Conservation (phyloP, 2,888 invertebrate species). For the Muscina levida region DNA sequence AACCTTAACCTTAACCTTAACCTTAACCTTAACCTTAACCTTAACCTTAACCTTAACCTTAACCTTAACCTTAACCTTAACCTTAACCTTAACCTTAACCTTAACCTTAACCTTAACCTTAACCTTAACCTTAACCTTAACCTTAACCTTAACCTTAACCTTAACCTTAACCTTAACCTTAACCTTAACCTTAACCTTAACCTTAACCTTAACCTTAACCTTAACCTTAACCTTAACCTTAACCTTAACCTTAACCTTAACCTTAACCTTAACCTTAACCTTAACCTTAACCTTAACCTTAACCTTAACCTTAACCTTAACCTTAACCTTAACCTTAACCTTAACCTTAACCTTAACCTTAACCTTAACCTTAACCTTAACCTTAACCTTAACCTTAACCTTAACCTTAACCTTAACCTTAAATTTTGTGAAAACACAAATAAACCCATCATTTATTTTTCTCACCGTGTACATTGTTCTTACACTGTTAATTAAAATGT, state of each 20-base stretch:
- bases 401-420: not conserved
- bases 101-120: conserved; percentile 4
- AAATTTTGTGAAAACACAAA: not conserved
- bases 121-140: conserved; percentile 1
- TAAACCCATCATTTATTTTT: too few species aligned
- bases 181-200: conserved; percentile 1
- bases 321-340: conserved; percentile 1
- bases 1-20: conserved; percentile 1
- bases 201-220: conserved; percentile 1
- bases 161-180: conserved; percentile 4
- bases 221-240: conserved; percentile 4
- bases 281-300: conserved; percentile 4
- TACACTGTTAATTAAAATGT: conserved; percentile 32
- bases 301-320: conserved; percentile 1
- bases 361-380: conserved; percentile 1
- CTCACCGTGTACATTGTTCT: conserved; percentile 7
- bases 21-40: conserved; percentile 1
- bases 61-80: conserved; percentile 1
- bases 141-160: conserved; percentile 1
- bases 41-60: conserved; percentile 4
- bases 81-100: conserved; percentile 1
- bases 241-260: conserved; percentile 1
- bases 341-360: conserved; percentile 4
- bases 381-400: conserved; percentile 1
- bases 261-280: conserved; percentile 1